A percentile compares a stretch with the other conserved stretches of the same genome.
Evolutionary conservation across 2,888 invertebrate genomes (phyloP).

Genomic region (Thyatira batis): DNA sequence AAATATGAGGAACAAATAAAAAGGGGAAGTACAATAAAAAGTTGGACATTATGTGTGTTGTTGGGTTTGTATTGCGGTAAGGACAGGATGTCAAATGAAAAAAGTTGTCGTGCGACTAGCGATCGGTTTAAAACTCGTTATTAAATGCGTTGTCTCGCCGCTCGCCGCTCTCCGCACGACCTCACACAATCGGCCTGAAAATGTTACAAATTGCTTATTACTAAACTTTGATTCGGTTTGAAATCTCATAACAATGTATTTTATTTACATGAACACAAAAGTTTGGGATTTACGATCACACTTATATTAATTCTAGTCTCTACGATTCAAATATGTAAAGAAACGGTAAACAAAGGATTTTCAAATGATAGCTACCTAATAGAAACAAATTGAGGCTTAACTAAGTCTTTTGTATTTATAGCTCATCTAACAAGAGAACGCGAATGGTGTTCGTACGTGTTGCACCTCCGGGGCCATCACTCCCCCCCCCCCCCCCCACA

Average conservation of each 20-base stretch:
- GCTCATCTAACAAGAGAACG: not conserved
- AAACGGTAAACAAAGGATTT: too few species aligned
- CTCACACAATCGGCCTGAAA: too few species aligned
- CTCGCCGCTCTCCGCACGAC: not conserved
- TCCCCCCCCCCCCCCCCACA: not conserved
- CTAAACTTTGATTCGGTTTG: not conserved
- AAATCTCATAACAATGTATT: not conserved
- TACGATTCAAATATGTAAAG: not conserved
- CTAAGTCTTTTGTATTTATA: too few species aligned
- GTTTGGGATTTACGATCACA: not conserved
- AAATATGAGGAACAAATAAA: not conserved
- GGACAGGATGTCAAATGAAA: conserved; percentile 1
- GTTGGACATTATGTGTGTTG: not conserved
- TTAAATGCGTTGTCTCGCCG: not conserved
- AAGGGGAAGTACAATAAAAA: not conserved
- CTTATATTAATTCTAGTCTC: not conserved
- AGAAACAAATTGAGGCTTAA: too few species aligned
- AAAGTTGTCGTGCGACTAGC: not conserved
- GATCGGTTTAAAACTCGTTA: conserved; percentile 4
- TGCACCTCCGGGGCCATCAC: not conserved
- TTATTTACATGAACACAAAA: not conserved
- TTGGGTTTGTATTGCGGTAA: not conserved
- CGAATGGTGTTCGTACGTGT: not conserved
- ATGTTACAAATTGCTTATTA: not conserved
- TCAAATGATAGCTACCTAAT: too few species aligned